Conservation (phyloP, 2,888 invertebrate genomes). For the Eretmocerus hayati region DNA sequence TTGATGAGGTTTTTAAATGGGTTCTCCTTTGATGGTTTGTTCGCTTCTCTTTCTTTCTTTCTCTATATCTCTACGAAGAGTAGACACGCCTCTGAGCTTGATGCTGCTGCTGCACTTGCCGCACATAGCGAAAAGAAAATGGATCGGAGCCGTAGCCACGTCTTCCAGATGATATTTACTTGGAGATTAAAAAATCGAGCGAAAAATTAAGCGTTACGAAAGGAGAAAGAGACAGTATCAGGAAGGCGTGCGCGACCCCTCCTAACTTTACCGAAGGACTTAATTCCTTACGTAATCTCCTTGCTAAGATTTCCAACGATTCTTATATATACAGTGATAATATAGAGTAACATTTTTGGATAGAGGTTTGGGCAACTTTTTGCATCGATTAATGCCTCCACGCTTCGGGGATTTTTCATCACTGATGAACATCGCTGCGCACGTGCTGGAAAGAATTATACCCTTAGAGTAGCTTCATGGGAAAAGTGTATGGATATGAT, state of each 20-base stretch:
- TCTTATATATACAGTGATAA: too few relatives aligned
- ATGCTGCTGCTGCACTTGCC: too few relatives aligned
- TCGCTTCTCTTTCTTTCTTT: constrained; percentile 9
- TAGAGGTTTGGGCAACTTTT: too few relatives aligned
- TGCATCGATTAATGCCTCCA: constrained; percentile 22
- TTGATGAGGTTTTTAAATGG: constrained; percentile 50
- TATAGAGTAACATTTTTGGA: too few relatives aligned
- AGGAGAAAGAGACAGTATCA: constrained; percentile 15
- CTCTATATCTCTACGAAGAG: constrained; percentile 11
- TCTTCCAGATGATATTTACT: constrained; percentile 45
- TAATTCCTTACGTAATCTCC: constrained; percentile 44
- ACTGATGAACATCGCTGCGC: not conserved
- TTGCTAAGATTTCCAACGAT: constrained; percentile 37
- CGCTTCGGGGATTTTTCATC: constrained; percentile 4
- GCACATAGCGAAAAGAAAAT: constrained; percentile 17
- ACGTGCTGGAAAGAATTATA: not conserved
- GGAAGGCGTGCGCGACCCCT: constrained; percentile 23
- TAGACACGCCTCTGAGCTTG: too few relatives aligned
- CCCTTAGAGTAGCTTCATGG: too few relatives aligned
- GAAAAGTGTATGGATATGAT: too few relatives aligned
- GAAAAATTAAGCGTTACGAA: constrained; percentile 49
- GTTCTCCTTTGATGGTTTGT: constrained; percentile 46
- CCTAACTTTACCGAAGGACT: constrained; percentile 30
- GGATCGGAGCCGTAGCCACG: constrained; percentile 17
- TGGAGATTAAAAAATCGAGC: constrained; percentile 48